Conservation (phyloP, 2,888 invertebrate genomes). For the Hoplodrina blanda region DNA sequence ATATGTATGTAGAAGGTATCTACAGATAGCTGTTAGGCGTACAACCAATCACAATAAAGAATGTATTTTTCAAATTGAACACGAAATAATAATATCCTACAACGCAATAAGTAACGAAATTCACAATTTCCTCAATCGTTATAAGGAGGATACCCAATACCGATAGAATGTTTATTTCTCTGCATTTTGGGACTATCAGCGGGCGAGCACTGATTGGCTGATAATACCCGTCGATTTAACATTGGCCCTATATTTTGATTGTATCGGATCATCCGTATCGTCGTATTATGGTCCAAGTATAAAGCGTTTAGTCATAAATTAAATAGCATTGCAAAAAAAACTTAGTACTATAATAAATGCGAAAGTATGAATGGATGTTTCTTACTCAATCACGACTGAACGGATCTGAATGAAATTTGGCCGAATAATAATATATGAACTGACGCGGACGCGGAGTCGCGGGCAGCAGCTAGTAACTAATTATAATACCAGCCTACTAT, state of each 20-base stretch:
- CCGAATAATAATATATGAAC: too few species aligned
- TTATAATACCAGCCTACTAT: too few species aligned
- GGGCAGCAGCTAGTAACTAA: too few species aligned
- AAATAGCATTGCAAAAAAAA: too few species aligned
- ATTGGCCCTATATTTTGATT: slow-evolving; percentile 41
- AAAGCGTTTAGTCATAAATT: background rate
- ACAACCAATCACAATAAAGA: background rate
- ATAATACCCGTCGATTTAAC: slow-evolving; percentile 54
- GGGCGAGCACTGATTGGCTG: slow-evolving; percentile 48
- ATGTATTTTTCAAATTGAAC: background rate
- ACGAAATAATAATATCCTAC: background rate
- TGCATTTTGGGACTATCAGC: slow-evolving; percentile 18
- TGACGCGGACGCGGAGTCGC: too few species aligned
- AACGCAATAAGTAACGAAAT: background rate
- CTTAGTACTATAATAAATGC: too few species aligned
- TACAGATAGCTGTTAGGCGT: background rate
- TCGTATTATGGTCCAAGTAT: slow-evolving; percentile 11
- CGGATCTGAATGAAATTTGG: too few species aligned
- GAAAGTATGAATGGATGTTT: too few species aligned
- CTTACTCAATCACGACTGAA: too few species aligned
- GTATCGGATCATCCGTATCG: slow-evolving; percentile 9
- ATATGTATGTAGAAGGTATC: too few species aligned
- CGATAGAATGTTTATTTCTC: slow-evolving; percentile 11
- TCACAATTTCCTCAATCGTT: background rate
- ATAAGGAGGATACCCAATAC: slow-evolving; percentile 4